These are phyloP conservation scores for Scaeva pyrastri DNA, from an alignment of 2,888 invertebrate genomes.

Conservation along the genomic window DNA sequence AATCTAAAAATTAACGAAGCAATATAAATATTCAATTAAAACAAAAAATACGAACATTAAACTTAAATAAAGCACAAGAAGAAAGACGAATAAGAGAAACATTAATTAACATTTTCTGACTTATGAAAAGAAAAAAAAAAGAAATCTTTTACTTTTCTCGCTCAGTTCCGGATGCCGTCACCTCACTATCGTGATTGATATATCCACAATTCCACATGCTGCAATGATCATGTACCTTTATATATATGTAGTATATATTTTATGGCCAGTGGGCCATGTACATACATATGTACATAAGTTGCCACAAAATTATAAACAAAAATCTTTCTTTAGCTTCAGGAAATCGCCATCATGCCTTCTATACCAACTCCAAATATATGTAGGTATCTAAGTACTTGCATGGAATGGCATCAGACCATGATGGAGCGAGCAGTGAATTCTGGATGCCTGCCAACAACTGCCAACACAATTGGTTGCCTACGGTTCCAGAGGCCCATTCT, in stretches of 20 bases:
- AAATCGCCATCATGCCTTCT: conserved; percentile 21
- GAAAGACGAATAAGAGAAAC: conserved; percentile 25
- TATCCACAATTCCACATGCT: conserved; percentile 24
- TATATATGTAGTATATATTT: background rate
- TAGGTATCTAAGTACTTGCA: too few species aligned
- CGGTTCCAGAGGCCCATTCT: conserved; percentile 56
- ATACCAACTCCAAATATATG: background rate
- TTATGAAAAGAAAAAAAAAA: conserved; percentile 27
- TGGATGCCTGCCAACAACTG: conserved; percentile 30
- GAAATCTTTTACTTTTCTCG: conserved; percentile 64
- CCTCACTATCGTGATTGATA: conserved; percentile 28
- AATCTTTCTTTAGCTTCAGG: conserved; percentile 45
- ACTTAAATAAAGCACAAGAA: background rate
- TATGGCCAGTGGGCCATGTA: background rate
- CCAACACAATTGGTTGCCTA: conserved; percentile 22
- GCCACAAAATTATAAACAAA: conserved; percentile 29
- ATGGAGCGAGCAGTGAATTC: conserved; percentile 23
- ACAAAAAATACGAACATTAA: background rate
- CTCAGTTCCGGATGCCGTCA: conserved; percentile 65
- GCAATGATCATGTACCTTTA: conserved; percentile 19
- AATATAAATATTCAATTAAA: conserved; percentile 19
- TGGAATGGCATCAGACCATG: conserved; percentile 7
- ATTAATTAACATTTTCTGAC: conserved; percentile 59
- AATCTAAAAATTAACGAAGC: conserved; percentile 36
- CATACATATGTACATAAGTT: background rate